Percentiles rank a stretch among this genome's conserved stretches.
phyloP scores from a whole-genome alignment of 1,140 invertebrate genomes.

The Sycophila sp. region DNA sequence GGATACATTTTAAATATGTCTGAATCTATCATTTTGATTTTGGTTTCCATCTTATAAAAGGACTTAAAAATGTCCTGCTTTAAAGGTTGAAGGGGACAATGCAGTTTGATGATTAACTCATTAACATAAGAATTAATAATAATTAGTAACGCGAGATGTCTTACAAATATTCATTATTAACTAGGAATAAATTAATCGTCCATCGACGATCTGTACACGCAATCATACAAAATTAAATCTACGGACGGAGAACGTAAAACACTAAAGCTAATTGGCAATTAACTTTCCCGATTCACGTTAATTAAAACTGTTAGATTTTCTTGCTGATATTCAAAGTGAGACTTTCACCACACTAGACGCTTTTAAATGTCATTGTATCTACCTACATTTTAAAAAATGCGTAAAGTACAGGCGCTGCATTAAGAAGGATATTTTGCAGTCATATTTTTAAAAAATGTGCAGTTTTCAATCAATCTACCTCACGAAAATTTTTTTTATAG shows the following conservation, averaged over 20 bases:
- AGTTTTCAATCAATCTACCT: too few relatives aligned
- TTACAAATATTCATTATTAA: conserved; percentile 14
- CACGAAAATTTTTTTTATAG: neutral
- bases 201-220: conserved; percentile 44
- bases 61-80: neutral
- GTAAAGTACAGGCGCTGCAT: conserved; percentile 5
- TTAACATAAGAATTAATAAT: conserved; percentile 7
- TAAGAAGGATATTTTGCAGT: neutral
- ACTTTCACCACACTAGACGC: conserved; percentile 10
- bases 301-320: neutral
- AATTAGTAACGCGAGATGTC: neutral
- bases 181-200: conserved; percentile 44
- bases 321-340: neutral
- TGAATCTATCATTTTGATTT: conserved; percentile 13
- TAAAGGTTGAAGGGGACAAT: neutral
- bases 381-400: conserved; percentile 15
- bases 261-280: conserved; percentile 48
- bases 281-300: neutral
- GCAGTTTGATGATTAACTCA: conserved; percentile 4
- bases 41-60: neutral
- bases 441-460: neutral
- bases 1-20: neutral
- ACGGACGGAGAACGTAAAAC: conserved; percentile 65
- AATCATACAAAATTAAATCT: conserved; percentile 62
- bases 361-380: conserved; percentile 7